Evolutionary conservation across 2,888 invertebrate genomes (phyloP), one percentile per base, ranked within the genome.

Genomic region (Colostygia pectinataria): DNA sequence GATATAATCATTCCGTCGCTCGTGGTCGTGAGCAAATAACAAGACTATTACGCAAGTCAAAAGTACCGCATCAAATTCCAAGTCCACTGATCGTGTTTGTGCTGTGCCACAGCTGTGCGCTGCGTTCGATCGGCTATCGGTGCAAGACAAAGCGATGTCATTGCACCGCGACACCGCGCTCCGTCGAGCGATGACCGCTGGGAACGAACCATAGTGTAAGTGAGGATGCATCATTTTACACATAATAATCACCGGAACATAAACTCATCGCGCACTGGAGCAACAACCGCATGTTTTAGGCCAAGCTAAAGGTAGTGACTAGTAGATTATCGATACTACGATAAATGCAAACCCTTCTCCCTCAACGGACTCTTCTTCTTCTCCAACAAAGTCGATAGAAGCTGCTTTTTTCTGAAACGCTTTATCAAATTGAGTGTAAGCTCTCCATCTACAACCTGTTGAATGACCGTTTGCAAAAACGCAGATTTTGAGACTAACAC

Each of bases 71-170:
- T 57, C 51, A 48, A 54, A 28, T 33, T 33, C 15, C 18, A 10
- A 18, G 18, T 8, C 12, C 6, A 13, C 32, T 27, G 4, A 27
- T 5, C 55, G 53, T 50, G 6, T 20, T 20, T 6, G 20, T 20
- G 15, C 15, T 38, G 28, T 28, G 24, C n/a, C n/a, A n/a, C n/a
- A n/a, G n/a, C n/a, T n/a, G n/a, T n/a, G n/a, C n/a, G 33, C 39
- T 41, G 61, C 58, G 61, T 66, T 67, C 71, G 64, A 69, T 39
- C 27, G 23, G 68, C 65, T 66, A 68, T 71, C 67, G 65, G 63
- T 59, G 64, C 64, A 66, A 73, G 71, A 80, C 83, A 82, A 80
- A 77, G 78, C 74, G 68, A 70, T 76, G 83, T 83, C 83, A 83
- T 79, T 74, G 83, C 61, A 71, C 83, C 67, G 68, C 27, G 59